Conservation (phyloP, 2,113 vertebrate genomes). For the Ameiurus melas region DNA sequence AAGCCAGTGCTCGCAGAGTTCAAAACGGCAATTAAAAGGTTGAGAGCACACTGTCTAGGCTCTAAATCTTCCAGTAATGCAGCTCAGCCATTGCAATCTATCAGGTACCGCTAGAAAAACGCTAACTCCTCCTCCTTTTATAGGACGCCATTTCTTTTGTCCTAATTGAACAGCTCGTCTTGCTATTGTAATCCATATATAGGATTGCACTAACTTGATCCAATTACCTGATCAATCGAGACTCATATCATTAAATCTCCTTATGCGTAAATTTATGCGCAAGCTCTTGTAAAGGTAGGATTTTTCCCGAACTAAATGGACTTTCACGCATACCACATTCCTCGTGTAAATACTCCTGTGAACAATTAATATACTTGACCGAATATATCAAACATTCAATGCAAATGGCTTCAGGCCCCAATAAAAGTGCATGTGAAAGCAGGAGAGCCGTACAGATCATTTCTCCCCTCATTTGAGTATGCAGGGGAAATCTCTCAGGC, state of each 20-base stretch:
- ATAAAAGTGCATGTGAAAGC: not conserved
- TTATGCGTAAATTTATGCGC: not conserved
- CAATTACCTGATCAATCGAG: not conserved
- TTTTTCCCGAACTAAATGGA: not conserved
- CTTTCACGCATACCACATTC: not conserved
- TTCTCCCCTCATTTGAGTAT: slow-evolving; percentile 31
- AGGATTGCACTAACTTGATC: not conserved
- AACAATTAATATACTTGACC: not conserved
- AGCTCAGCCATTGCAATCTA: not conserved
- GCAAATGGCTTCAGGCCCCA: not conserved
- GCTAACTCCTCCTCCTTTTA: not conserved
- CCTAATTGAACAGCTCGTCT: not conserved
- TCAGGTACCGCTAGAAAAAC: not conserved
- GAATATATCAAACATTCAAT: not conserved
- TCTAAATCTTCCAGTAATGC: not conserved
- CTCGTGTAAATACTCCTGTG: not conserved
- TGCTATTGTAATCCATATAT: not conserved
- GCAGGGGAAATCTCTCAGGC: slow-evolving; percentile 15
- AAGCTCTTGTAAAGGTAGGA: not conserved
- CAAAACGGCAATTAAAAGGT: not conserved
- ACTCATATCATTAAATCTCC: not conserved
- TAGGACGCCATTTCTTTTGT: not conserved
- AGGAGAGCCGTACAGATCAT: slow-evolving; percentile 12
- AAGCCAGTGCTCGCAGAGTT: not conserved
- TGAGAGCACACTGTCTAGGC: not conserved